Evolutionary conservation across 2,888 invertebrate genomes (phyloP), one percentile per base, ranked within the genome.

Genomic region (Drosophila stalkeri): DNA sequence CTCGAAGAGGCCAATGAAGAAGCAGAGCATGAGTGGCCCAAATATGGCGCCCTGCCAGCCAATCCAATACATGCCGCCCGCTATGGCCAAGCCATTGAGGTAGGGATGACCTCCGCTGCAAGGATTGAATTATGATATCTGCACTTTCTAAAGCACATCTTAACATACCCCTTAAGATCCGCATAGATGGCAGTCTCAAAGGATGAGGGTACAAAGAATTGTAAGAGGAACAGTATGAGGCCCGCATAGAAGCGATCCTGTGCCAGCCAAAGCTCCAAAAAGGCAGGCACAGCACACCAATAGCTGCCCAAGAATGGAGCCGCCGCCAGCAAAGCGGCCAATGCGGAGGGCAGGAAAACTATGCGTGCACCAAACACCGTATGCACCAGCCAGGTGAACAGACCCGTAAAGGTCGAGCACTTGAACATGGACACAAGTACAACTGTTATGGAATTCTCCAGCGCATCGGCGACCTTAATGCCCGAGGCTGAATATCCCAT

Each of bases 321-420:
- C 2, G 99, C 99, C 2, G 98, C 99, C 89, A 99, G 94, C 63
- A 99, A 94, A 2, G 98, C 97, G 1, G 99, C 99, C 86, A 99
- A 46, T 0, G 91, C 92, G 89, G 98, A 97, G 1, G 99, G 99
- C 77, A 99, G 94, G 93, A 99, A 99, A 41, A 99, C 97, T 72
- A 99, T 97, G 93, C 98, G 97, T 5, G 97, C 97, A 66, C 97
- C 97, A 92, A 99, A 99, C 14, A 99, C 94, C 79, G 97, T 98
- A 93, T 99, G 99, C 60, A 98, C 97, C 74, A 99, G 95, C 98
- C 99, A 99, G 0, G 99, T 99, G 96, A 99, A 99, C 76, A 99
- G 94, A 0, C 99, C 99, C 92, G 99, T 99, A 94, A 99, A 99
- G 0, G 97, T 94, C 0, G 98, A 97, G 95, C 99, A 97, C 94